Conservation (phyloP, 2,888 invertebrate species). For the Unio delphinus region DNA sequence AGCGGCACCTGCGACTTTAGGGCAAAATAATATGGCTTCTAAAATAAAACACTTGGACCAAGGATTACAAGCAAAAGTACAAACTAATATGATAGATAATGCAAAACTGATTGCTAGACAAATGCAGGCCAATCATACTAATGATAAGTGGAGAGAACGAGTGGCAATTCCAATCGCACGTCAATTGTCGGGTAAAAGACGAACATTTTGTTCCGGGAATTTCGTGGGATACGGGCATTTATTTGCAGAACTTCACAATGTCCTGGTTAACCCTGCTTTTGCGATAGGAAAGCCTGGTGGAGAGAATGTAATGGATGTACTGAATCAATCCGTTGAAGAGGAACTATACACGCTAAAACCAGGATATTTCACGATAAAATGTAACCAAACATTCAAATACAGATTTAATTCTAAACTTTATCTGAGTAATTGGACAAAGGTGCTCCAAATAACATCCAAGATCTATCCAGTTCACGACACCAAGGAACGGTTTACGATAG, state of each 20-base stretch:
- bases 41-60: too few species aligned
- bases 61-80: too few species aligned
- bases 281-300: constrained; percentile 40
- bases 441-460: not conserved
- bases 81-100: too few species aligned
- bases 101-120: too few species aligned
- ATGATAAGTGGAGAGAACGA: too few species aligned
- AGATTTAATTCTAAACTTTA: constrained; percentile 28
- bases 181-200: too few species aligned
- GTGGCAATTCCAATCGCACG: too few species aligned
- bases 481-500: constrained; percentile 42
- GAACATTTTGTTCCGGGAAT: constrained; percentile 17
- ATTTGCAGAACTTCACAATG: constrained; percentile 36
- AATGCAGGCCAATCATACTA: too few species aligned
- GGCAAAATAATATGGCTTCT: too few species aligned
- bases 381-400: constrained; percentile 20
- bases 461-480: not conserved
- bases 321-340: constrained; percentile 45
- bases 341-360: constrained; percentile 43
- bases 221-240: constrained; percentile 28
- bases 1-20: too few species aligned
- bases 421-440: constrained; percentile 34
- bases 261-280: constrained; percentile 33
- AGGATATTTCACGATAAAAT: constrained; percentile 49
- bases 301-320: constrained; percentile 41